Evolutionary conservation across 2,797 vertebrate species (phyloP), one percentile per base, ranked within the genome.

Genomic region (Gouania willdenowi): DNA sequence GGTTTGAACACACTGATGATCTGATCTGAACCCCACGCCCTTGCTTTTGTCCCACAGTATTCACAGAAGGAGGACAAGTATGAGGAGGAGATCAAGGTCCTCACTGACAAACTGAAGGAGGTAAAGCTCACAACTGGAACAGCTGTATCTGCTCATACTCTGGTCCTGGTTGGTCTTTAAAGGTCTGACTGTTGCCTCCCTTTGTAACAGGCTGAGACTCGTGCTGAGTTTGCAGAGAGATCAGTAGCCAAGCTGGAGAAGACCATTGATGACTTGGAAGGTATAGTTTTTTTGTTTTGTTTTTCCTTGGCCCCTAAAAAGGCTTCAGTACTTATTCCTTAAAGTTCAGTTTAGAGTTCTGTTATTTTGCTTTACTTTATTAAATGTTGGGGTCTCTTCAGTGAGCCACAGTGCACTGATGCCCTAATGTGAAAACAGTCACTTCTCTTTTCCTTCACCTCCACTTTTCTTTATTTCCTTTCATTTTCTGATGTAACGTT

Each of bases 21-120:
- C 1, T 13, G 1, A 52, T 40, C 54, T 13, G 79, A 42, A 77
- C 36, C 2, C 37, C 12, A 35, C 22, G 0, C 23, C 3, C 1
- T 36, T 62, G 14, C 40, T 63, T 73, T 87, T 62, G 85, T 55
- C 67, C 87, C 81, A 71, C 91, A 99, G 96, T 99, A 98, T 88
- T 99, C 95, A 0, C 94, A 97, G 90, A 98, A 99, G 72, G 97
- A 99, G 83, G 97, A 99, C 87, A 99, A 98, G 64, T 99, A 96
- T 22, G 97, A 99, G 82, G 97, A 99, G 69, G 97, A 99, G 85
- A 99, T 99, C 85, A 99, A 98, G 88, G 90, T 98, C 71, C 92
- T 99, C 58, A 95, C 94, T 54, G 97, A 99, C 91, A 99, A 98
- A 87, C 92, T 99, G 90, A 99, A 99, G 87, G 97, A 99, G 94